These are phyloP conservation scores for Ditula angustiorana DNA, from an alignment of 2,888 invertebrate genomes.

Conservation along the genomic window DNA sequence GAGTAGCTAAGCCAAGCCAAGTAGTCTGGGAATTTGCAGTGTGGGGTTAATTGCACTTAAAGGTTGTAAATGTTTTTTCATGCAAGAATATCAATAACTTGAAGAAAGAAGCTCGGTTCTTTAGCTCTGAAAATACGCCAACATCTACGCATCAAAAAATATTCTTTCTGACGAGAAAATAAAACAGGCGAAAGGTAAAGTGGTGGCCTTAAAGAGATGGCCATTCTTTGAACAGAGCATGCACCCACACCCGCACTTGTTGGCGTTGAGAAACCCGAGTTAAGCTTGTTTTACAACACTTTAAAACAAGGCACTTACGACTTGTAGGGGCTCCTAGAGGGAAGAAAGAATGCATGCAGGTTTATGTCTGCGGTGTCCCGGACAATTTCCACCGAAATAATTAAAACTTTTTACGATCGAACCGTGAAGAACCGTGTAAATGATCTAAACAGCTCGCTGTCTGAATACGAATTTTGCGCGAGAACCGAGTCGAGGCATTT, in stretches of 20 bases:
- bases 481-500: constrained; percentile 44
- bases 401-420: constrained; percentile 82
- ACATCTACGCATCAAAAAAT: background rate
- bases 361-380: constrained; percentile 76
- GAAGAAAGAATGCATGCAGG: constrained; percentile 69
- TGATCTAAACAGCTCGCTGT: constrained; percentile 58
- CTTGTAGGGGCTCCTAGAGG: constrained; percentile 59
- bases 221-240: constrained; percentile 66
- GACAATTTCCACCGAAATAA: constrained; percentile 76
- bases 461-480: constrained; percentile 59
- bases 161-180: constrained; percentile 46
- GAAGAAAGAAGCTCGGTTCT: background rate
- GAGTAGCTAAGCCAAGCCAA: background rate
- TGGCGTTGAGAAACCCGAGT: constrained; percentile 55
- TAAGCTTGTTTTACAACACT: constrained; percentile 82
- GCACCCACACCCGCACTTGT: constrained; percentile 48
- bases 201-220: constrained; percentile 51
- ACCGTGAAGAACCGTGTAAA: constrained; percentile 66
- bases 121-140: background rate
- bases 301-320: constrained; percentile 80
- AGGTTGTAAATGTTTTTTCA: background rate
- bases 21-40: constrained; percentile 6
- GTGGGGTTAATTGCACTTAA: constrained; percentile 1
- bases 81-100: background rate
- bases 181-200: constrained; percentile 48